These are phyloP conservation scores for Kryptopterus vitreolus DNA, from an alignment of 2,797 vertebrate genomes.

Conservation along the genomic window DNA sequence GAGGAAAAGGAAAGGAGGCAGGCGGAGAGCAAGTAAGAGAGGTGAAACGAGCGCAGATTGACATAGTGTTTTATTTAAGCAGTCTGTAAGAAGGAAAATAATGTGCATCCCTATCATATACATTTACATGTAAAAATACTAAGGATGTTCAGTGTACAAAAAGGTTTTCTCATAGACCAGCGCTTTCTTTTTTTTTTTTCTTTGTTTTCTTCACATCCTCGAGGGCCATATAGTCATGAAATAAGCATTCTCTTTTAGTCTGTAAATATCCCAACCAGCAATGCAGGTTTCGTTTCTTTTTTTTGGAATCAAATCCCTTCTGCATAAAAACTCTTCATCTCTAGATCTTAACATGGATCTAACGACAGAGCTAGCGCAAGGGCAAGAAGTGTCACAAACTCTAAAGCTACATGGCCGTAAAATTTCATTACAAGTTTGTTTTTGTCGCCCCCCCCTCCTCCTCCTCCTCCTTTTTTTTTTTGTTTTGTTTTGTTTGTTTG, in stretches of 20 bases:
- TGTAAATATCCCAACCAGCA: constrained; percentile 64
- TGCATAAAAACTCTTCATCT: constrained; percentile 77
- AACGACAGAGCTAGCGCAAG: constrained; percentile 85
- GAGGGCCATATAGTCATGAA: constrained; percentile 83
- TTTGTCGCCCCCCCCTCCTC: not conserved
- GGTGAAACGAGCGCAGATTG: constrained; percentile 79
- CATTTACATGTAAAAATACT: constrained; percentile 95
- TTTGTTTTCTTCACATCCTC: constrained; percentile 80
- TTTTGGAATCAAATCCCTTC: constrained; percentile 74
- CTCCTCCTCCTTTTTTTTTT: no score
- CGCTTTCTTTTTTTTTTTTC: constrained; percentile 68
- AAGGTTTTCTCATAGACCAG: constrained; percentile 87
- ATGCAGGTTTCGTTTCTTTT: constrained; percentile 67
- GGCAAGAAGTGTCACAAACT: constrained; percentile 85
- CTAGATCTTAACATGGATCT: constrained; percentile 79
- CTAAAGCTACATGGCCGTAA: constrained; percentile 89
- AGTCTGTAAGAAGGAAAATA: constrained; percentile 95
- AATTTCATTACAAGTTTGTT: constrained; percentile 79
- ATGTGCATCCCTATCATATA: constrained; percentile 95
- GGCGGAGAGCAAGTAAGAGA: constrained; percentile 55
- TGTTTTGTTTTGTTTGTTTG: constrained; percentile 70
- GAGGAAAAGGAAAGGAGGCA: not conserved
- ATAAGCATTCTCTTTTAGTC: constrained; percentile 65
- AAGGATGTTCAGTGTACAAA: constrained; percentile 98
- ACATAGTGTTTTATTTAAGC: constrained; percentile 98